Conservation (phyloP, 1,140 invertebrate species). For the Carposina sasakii region DNA sequence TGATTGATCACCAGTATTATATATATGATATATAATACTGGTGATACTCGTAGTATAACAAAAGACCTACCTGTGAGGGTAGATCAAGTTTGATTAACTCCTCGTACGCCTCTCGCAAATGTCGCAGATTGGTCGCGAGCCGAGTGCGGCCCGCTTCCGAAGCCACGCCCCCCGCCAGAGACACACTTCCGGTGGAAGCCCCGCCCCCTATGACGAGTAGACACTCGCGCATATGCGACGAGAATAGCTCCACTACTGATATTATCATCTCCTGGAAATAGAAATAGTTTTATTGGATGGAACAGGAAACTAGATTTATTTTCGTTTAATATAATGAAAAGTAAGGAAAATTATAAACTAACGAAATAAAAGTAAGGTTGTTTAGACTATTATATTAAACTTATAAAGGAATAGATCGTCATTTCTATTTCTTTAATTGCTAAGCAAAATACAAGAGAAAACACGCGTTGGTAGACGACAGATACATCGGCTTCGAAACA, state of each 20-base stretch:
- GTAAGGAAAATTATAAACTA: background rate
- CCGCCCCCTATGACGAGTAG: constrained; percentile 34
- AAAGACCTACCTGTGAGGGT: constrained; percentile 46
- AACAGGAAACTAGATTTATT: no score
- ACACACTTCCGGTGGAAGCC: no score
- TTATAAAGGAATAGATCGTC: no score
- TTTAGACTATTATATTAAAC: background rate
- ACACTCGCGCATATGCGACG: constrained; percentile 50
- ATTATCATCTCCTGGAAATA: constrained; percentile 60
- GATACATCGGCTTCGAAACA: no score
- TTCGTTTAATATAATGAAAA: background rate
- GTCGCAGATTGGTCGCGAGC: constrained; percentile 43
- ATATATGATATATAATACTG: no score
- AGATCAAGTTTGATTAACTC: constrained; percentile 57
- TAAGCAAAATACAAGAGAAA: no score
- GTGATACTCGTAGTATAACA: no score
- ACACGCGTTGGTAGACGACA: no score
- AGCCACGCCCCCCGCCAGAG: constrained; percentile 3
- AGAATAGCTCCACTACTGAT: constrained; percentile 49
- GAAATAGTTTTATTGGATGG: no score
- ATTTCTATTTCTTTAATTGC: no score
- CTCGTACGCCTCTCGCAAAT: constrained; percentile 51
- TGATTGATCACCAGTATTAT: no score
- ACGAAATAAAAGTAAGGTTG: background rate
- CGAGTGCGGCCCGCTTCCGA: constrained; percentile 38